These are phyloP conservation scores for Eubasilissa splendida DNA, from an alignment of 2,888 invertebrate species.

Conservation along the genomic window DNA sequence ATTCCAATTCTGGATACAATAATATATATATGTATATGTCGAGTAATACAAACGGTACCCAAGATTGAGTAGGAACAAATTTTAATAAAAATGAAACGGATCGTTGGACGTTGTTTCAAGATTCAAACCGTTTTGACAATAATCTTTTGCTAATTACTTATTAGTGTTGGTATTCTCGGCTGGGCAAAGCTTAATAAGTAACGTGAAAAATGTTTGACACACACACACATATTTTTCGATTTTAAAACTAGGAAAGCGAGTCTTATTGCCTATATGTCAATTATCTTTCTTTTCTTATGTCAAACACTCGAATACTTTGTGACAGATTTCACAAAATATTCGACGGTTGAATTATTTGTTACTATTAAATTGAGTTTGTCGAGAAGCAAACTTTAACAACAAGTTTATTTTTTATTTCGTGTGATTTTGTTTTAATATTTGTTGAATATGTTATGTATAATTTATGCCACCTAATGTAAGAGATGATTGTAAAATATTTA, in stretches of 20 bases:
- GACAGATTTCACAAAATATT: conserved; percentile 11
- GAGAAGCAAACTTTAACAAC: conserved; percentile 52
- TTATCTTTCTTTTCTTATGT: conserved; percentile 29
- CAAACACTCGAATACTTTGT: conserved; percentile 18
- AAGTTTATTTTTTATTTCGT: conserved; percentile 16
- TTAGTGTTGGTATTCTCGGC: not conserved
- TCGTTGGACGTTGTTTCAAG: not conserved
- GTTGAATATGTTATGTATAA: no score
- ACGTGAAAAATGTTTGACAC: not conserved
- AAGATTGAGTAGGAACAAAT: not conserved
- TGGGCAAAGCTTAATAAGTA: not conserved
- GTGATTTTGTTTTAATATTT: conserved; percentile 3
- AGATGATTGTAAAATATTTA: conserved; percentile 57
- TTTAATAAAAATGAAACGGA: not conserved
- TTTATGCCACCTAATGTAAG: conserved; percentile 51
- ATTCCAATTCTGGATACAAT: not conserved
- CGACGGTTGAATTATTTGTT: not conserved
- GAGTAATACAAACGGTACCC: no score
- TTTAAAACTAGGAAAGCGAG: conserved; percentile 6
- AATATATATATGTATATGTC: not conserved
- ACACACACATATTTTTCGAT: not conserved
- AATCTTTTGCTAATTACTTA: not conserved
- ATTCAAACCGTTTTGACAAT: not conserved
- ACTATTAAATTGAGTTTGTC: conserved; percentile 45
- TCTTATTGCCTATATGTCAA: conserved; percentile 44